Evolutionary conservation across 2,113 vertebrate genomes (phyloP).

Genomic region (Panthera uncia): DNA sequence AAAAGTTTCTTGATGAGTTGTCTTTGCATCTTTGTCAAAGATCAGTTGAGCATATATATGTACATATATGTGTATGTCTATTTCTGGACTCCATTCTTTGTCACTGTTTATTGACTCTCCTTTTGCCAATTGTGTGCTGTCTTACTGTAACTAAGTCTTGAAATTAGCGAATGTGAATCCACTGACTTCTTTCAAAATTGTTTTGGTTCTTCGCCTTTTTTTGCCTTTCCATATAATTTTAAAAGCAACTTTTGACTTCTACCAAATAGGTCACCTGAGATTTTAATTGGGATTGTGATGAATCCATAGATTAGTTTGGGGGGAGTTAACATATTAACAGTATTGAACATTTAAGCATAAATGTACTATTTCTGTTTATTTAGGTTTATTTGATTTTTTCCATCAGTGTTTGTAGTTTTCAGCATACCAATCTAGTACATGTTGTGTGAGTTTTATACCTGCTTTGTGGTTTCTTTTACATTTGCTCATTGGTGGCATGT

Average conservation of each 20-base stretch:
- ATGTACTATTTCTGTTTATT: background rate
- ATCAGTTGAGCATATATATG: background rate
- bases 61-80: background rate
- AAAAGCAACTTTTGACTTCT: background rate
- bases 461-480: background rate
- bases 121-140: background rate
- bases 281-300: background rate
- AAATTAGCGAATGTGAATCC: background rate
- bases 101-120: background rate
- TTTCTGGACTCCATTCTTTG: background rate
- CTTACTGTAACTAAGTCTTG: background rate
- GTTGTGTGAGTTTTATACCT: background rate
- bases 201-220: background rate
- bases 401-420: background rate
- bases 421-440: background rate
- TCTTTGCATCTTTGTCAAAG: background rate
- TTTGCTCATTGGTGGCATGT: background rate
- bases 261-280: background rate
- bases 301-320: background rate
- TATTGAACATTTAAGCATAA: background rate
- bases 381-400: background rate
- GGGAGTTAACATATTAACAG: background rate
- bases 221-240: background rate
- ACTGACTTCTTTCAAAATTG: background rate
- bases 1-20: background rate